Percentiles rank a stretch among this genome's conserved stretches.
Evolutionary conservation across 2,113 vertebrate genomes (phyloP).

Genomic region (Hucho hucho): DNA sequence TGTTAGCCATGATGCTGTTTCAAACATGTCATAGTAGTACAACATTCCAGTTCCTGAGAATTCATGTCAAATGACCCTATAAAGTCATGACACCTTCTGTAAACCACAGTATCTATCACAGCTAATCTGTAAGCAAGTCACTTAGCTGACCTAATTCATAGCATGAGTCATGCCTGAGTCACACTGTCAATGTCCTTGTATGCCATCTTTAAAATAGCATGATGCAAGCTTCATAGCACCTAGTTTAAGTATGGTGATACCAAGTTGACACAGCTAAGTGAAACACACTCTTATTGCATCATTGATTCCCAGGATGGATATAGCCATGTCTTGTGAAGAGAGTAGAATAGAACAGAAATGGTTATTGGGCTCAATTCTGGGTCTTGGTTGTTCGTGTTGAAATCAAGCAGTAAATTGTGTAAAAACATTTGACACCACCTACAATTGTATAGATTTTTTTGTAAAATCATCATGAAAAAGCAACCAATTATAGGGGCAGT

Average conservation of each 20-base stretch:
- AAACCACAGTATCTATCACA: slow-evolving; percentile 12
- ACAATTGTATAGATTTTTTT: slow-evolving; percentile 5
- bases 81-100: slow-evolving; percentile 24
- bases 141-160: slow-evolving; percentile 36
- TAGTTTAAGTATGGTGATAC: slow-evolving; percentile 26
- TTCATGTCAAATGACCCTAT: slow-evolving; percentile 39
- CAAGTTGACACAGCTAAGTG: slow-evolving; percentile 27
- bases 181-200: slow-evolving; percentile 18
- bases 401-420: neutral
- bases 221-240: slow-evolving; percentile 18
- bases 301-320: slow-evolving; percentile 38
- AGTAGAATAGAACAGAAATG: slow-evolving; percentile 26
- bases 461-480: neutral
- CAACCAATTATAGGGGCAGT: neutral
- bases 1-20: slow-evolving; percentile 8
- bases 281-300: slow-evolving; percentile 14
- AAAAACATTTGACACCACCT: neutral
- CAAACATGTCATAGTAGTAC: slow-evolving; percentile 7
- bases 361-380: slow-evolving; percentile 34
- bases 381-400: slow-evolving; percentile 7
- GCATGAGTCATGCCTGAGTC: slow-evolving; percentile 31
- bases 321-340: slow-evolving; percentile 38
- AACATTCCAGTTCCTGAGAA: slow-evolving; percentile 16
- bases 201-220: slow-evolving; percentile 30
- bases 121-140: slow-evolving; percentile 32